Evolutionary conservation across 2,888 invertebrate genomes (phyloP), one percentile per base, ranked within the genome.

Genomic region (Stenchaetothrips biformis): DNA sequence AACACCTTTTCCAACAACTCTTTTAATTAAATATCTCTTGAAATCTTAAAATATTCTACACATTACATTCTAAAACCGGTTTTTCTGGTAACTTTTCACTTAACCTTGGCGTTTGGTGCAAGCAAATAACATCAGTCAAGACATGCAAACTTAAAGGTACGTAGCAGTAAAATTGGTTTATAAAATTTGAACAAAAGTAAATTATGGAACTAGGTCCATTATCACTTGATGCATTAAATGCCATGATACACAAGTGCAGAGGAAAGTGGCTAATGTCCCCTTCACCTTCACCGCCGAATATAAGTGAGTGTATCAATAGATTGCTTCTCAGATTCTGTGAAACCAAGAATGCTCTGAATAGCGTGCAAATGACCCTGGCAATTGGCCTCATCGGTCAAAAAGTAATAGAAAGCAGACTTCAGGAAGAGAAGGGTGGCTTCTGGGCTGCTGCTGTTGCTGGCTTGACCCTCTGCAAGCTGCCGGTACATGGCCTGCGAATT

Each of bases 361-460:
- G 96, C 97, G 85, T 92, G 92, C 81, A 97, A 89, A 86, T 97
- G 97, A 21, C 95, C 95, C 84, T 93, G 93, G 80, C 94, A 93
- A 85, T 96, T 95, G 86, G 96, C 95, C 84, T 92, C 93, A 86
- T 96, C 96, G 3, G 96, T 94, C 81, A 97, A 89, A 87, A 96
- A 97, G 87, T 97, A 96, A 87, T 95, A 97, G 85, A 97, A 92
- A 80, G 97, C 96, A 82, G 96, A 96, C 88, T 96, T 96, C 82
- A 97, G 90, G 88, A 97, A 97, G 87, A 95, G 95, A 85, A 97
- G 89, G 27, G 95, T 96, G 83, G 96, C 93, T 88, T 95, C 95
- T n/a, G 96, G 48, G 67, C 67, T 67, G n/a, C 78, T 27, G 80
- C 77, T 48, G 80, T 21, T 48, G 48, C 53, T 18, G 27, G 77